Percentiles rank a stretch among this genome's conserved stretches.
Conservation (phyloP, 2,888 invertebrate species). For the Rotaria socialis region DNA sequence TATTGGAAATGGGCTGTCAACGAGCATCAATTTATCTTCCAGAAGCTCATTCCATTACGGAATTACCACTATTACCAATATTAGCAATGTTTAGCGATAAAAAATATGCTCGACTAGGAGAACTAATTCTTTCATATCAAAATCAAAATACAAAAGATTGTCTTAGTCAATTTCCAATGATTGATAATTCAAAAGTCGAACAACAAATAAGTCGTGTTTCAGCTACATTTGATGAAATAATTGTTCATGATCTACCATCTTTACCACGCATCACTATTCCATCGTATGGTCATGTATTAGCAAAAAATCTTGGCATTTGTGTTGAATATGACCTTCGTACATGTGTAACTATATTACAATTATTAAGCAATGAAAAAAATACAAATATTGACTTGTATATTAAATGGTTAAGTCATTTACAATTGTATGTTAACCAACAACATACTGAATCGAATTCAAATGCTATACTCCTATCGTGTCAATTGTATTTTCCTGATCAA, state of each 20-base stretch:
- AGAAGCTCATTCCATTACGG: neutral
- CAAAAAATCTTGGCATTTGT: conserved; percentile 29
- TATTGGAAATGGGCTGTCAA: neutral
- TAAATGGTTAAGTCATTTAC: conserved; percentile 40
- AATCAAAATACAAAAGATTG: neutral
- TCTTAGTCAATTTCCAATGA: neutral
- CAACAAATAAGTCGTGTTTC: neutral
- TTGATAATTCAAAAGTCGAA: neutral
- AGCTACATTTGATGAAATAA: neutral
- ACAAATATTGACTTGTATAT: conserved; percentile 24
- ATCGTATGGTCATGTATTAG: neutral
- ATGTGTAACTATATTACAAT: conserved; percentile 31
- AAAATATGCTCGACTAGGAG: neutral
- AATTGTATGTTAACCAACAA: neutral
- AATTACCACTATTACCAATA: neutral
- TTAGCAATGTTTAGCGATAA: neutral
- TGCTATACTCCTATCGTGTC: neutral
- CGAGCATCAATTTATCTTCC: neutral
- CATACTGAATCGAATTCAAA: neutral
- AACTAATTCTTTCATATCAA: neutral
- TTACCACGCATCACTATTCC: conserved; percentile 39
- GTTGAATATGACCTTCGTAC: neutral
- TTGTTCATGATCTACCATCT: neutral
- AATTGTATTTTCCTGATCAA: neutral
- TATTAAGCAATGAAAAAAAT: conserved; percentile 12